Evolutionary conservation across 2,113 vertebrate genomes (phyloP), one percentile per base, ranked within the genome.

Genomic region (Rhabdornis inornatus): DNA sequence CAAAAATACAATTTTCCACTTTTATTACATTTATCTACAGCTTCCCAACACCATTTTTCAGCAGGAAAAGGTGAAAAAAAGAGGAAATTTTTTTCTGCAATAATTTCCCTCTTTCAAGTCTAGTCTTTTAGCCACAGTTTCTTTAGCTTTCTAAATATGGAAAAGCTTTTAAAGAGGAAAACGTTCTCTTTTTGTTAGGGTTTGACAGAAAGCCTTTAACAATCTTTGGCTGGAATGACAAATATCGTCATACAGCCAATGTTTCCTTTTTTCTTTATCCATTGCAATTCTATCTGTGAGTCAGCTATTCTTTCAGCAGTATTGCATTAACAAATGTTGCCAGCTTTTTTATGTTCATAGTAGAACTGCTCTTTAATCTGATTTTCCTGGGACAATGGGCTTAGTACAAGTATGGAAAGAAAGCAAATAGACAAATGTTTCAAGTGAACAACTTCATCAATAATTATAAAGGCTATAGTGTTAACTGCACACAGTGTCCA

Each of bases 241-340:
- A 87, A 80, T 80, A 65, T 21, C 1, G 0, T 75, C 37, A 20
- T 22, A 30, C n/a, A 45, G 42, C 28, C 35, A 55, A 21, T 45
- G 27, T 55, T 85, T 87, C 49, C 23, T 60, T 91, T 77, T 74
- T 69, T 59, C 30, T 76, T 83, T 72, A 83, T 72, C 60, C 13
- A 28, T 33, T 80, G 24, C 27, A 57, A 14, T 83, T 93, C 59
- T 66, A 2, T 57, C 45, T 77, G 49, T 92, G 85, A 91, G 75
- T 79, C 92, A 85, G 55, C 45, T 52, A 76, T 61, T 85, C 91
- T 83, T 92, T 92, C 91, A 94, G 66, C 63, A 82, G 25, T n/a
- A 61, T 30, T 53, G 55, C 64, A 91, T 92, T 87, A 76, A 44
- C 37, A 95, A 75, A 61, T 57, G 35, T 57, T 59, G n/a, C 77